Evolutionary conservation across 2,113 vertebrate species (phyloP), one percentile per base, ranked within the genome.

Genomic region (Halichoeres trimaculatus): DNA sequence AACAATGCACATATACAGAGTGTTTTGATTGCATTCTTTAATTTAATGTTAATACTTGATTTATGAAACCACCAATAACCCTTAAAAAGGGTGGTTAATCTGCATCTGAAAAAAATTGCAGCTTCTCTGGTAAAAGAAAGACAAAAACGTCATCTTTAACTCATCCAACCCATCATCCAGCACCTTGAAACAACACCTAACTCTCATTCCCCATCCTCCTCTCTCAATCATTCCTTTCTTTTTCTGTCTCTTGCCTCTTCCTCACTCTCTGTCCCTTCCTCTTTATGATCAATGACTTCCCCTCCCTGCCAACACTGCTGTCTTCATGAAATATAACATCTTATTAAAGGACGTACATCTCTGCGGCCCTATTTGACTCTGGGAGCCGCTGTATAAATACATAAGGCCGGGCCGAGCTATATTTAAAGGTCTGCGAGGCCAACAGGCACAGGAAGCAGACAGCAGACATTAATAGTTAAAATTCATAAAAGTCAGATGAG

Each of bases 401-500:
- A 89, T 88, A 80, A 86, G 81, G 83, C 81, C 79, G 54, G 14
- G 83, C 53, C n/a, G n/a, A 50, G 88, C 80, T 89, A 81, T 87
- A 88, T 90, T 86, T 89, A 88, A 90, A 90, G 85, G 87, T 87
- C 84, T 58, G 77, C 19, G 10, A 64, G 88, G 85, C 81, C 85
- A 83, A 67, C 50, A 30, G 60, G 81, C 76, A 45, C 45, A 74
- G 86, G 87, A 90, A 86, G 81, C 80, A 78, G 77, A 79, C 80
- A 19, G 65, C 52, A 58, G 72, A 56, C 90, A 95, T 94, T 92
- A 94, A 94, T 94, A 93, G 91, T 93, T 94, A 94, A 93, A 93
- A 93, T 95, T 93, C 94, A 94, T 95, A 93, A 94, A 94, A 93
- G 90, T 92, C 81, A 93, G 91, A 94, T 93, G 93, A 94, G 91